A percentile compares a stretch with the other conserved stretches of the same genome.
Evolutionary conservation across 2,888 invertebrate species (phyloP).

Genomic region (Acanthosoma haemorrhoidale): DNA sequence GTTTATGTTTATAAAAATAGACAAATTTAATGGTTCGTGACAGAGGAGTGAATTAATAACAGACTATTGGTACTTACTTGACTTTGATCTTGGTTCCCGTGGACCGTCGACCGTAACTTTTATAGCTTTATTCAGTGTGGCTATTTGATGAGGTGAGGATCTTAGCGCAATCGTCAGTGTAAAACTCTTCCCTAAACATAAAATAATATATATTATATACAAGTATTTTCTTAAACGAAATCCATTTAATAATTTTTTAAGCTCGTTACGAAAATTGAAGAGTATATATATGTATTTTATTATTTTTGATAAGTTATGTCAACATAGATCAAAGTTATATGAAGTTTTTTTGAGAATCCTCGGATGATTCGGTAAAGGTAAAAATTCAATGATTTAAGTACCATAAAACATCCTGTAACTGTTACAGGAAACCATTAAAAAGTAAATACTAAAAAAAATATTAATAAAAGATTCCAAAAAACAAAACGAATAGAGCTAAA

Average conservation of each 20-base stretch:
- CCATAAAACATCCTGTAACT: background rate
- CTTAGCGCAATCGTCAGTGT: slow-evolving; percentile 90
- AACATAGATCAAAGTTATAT: too few species aligned
- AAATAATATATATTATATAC: slow-evolving; percentile 29
- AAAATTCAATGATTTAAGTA: too few species aligned
- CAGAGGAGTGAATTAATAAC: background rate
- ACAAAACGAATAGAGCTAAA: background rate
- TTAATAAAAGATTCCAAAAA: background rate
- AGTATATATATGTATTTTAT: too few species aligned
- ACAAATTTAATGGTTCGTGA: background rate
- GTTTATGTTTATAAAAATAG: background rate
- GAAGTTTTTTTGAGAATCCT: too few species aligned
- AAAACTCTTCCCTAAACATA: slow-evolving; percentile 74
- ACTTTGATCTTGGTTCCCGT: slow-evolving; percentile 88
- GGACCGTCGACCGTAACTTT: slow-evolving; percentile 99
- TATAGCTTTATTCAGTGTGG: slow-evolving; percentile 92
- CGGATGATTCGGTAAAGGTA: too few species aligned
- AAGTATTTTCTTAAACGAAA: background rate
- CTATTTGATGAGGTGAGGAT: slow-evolving; percentile 72
- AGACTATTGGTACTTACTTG: slow-evolving; percentile 61
- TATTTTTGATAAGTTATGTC: too few species aligned
- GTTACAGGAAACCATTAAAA: background rate
- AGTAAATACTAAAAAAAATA: background rate
- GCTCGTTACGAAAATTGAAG: background rate
- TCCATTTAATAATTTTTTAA: background rate